phyloP scores from a whole-genome alignment of 2,113 vertebrate genomes.

The Menidia beryllina region DNA sequence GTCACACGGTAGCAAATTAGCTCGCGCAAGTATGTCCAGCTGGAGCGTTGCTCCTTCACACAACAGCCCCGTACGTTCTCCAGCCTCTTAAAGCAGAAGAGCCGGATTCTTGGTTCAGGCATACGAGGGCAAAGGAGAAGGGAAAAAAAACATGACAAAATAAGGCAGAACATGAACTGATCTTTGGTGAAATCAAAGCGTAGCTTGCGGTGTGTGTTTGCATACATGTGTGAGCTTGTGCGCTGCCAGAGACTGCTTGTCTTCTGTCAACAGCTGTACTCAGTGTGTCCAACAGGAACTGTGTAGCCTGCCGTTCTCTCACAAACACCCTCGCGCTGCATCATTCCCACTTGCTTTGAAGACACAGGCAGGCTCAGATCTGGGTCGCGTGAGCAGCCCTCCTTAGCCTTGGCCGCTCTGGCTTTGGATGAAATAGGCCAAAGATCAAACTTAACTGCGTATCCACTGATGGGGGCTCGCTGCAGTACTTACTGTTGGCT shows the following conservation, averaged over 20 bases:
- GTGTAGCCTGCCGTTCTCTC: constrained; percentile 35
- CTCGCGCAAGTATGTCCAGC: neutral
- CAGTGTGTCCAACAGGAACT: constrained; percentile 66
- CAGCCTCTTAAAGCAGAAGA: constrained; percentile 3
- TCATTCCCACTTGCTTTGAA: constrained; percentile 68
- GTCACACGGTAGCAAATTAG: neutral
- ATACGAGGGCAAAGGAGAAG: neutral
- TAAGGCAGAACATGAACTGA: constrained; percentile 8
- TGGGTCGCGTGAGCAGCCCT: constrained; percentile 60
- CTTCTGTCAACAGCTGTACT: constrained; percentile 75
- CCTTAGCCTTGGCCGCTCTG: constrained; percentile 55
- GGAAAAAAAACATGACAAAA: neutral
- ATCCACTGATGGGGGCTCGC: constrained; percentile 34
- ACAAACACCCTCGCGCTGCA: constrained; percentile 31
- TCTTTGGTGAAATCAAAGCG: constrained; percentile 59
- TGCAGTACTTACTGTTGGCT: neutral
- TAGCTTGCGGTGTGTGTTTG: constrained; percentile 46
- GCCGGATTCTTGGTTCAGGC: constrained; percentile 2
- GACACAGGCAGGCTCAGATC: constrained; percentile 68
- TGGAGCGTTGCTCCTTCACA: constrained; percentile 8
- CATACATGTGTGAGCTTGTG: constrained; percentile 58
- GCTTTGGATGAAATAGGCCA: constrained; percentile 60
- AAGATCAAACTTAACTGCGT: constrained; percentile 56
- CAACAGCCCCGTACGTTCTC: neutral
- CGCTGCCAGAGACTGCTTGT: constrained; percentile 53